phyloP scores from a whole-genome alignment of 35 echinoderm and acorn worm species.

The Ptychodera flava region DNA sequence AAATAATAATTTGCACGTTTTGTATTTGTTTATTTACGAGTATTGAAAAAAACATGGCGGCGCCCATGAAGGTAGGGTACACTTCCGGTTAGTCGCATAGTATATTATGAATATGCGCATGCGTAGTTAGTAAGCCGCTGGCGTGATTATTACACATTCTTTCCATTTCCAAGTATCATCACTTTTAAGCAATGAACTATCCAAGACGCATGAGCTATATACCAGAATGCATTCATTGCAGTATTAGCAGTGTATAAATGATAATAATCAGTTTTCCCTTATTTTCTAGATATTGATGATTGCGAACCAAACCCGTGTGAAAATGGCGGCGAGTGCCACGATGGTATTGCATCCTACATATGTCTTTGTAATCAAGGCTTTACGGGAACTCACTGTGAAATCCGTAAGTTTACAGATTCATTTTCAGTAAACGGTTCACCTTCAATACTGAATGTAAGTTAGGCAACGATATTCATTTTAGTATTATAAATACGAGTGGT shows the following conservation, averaged over 20 bases:
- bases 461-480: background rate
- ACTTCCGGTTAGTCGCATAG: too few relatives aligned
- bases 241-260: background rate
- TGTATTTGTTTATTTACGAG: too few relatives aligned
- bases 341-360: background rate
- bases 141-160: background rate
- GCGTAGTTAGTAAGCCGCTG: background rate
- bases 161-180: background rate
- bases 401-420: background rate
- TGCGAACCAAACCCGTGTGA: too few relatives aligned
- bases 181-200: too few relatives aligned
- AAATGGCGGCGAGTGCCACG: background rate
- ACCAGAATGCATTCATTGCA: conserved; percentile 4
- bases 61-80: background rate
- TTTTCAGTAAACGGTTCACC: too few relatives aligned
- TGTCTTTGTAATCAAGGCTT: background rate
- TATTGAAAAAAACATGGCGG: background rate
- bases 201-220: too few relatives aligned
- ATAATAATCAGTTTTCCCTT: background rate
- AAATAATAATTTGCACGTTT: background rate
- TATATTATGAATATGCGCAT: too few relatives aligned
- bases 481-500: background rate
- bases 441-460: background rate
- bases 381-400: background rate
- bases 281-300: background rate